Evolutionary conservation across 2,113 vertebrate genomes (phyloP).

Genomic region (Serilophus lunatus): DNA sequence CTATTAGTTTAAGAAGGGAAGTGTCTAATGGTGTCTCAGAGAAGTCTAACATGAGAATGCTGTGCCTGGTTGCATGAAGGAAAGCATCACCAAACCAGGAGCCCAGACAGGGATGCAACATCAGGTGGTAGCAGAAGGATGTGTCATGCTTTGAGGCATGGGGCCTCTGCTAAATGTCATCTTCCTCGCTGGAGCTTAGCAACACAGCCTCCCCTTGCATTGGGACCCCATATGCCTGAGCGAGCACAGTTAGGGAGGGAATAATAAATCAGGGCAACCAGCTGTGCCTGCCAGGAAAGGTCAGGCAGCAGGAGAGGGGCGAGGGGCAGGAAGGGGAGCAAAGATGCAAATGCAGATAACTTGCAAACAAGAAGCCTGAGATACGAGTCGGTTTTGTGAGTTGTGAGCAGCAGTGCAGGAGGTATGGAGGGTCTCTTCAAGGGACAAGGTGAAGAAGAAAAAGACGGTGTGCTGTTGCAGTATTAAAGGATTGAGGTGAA

Average conservation of each 20-base stretch:
- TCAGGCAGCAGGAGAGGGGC: background rate
- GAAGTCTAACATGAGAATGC: background rate
- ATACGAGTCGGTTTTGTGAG: background rate
- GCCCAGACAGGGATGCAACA: no score
- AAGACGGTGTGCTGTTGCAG: background rate
- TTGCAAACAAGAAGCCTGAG: background rate
- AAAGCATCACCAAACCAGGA: background rate
- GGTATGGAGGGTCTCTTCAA: background rate
- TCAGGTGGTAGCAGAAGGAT: background rate
- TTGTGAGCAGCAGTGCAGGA: background rate
- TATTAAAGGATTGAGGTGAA: background rate
- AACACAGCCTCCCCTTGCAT: background rate
- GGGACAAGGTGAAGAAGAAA: background rate
- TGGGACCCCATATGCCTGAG: background rate
- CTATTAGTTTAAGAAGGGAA: background rate
- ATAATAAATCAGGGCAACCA: background rate
- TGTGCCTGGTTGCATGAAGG: background rate
- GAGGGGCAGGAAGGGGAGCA: background rate
- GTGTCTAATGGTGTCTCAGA: background rate
- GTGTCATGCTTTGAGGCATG: background rate
- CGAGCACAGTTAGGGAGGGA: background rate
- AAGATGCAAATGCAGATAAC: background rate
- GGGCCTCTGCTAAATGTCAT: background rate
- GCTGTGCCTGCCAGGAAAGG: background rate
- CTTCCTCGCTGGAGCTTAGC: background rate